Evolutionary conservation across 2,888 invertebrate species (phyloP).

Genomic region (Pristionchus fissidentatus): DNA sequence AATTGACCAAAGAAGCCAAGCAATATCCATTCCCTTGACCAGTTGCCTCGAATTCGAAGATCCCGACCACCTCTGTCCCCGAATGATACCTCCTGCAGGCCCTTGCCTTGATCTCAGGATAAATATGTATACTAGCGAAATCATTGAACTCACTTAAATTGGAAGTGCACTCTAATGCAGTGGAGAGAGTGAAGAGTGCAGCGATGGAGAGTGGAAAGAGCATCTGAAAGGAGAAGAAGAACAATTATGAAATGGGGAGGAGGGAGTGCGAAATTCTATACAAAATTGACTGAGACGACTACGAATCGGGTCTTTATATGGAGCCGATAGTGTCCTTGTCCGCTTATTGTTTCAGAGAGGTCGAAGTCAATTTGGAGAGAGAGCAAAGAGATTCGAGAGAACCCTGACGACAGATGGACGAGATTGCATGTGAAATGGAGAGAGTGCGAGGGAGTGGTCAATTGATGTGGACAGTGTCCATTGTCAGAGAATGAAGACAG

Average conservation of each 20-base stretch:
- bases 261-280: neutral
- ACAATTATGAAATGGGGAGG: neutral
- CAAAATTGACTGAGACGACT: neutral
- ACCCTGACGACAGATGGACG: neutral
- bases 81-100: too few species aligned
- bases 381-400: neutral
- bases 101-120: neutral
- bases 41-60: too few species aligned
- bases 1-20: too few species aligned
- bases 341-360: conserved; percentile 21
- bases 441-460: neutral
- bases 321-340: neutral
- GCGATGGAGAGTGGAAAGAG: neutral
- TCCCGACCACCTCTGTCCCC: too few species aligned
- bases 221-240: conserved; percentile 18
- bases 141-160: neutral
- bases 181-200: neutral
- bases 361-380: neutral
- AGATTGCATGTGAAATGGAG: neutral
- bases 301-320: neutral
- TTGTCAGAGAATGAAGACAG: conserved; percentile 9
- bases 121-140: neutral
- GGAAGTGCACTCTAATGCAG: neutral
- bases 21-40: too few species aligned
- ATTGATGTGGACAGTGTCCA: neutral